These are phyloP conservation scores for Tonatia bakeri DNA, from an alignment of 2,113 vertebrate species.

Conservation along the genomic window DNA sequence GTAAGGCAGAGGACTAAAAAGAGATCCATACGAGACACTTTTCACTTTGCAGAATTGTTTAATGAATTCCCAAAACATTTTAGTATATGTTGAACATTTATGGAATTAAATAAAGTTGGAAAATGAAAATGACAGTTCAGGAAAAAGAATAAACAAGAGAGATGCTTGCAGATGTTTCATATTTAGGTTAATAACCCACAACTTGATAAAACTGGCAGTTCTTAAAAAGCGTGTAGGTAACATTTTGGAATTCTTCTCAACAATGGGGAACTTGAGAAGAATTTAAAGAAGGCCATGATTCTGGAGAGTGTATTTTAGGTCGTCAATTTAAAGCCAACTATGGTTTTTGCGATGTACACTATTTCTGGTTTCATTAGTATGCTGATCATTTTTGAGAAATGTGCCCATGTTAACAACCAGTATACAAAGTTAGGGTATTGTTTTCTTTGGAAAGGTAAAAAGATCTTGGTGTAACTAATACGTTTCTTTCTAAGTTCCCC, in stretches of 20 bases:
- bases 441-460: not conserved
- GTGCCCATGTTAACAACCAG: not conserved
- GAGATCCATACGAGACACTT: not conserved
- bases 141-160: constrained; percentile 25
- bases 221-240: not conserved
- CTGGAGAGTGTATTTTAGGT: not conserved
- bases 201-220: not conserved
- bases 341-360: not conserved
- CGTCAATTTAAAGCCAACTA: not conserved
- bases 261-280: not conserved
- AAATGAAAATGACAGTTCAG: not conserved
- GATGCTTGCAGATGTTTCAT: not conserved
- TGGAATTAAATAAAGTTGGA: not conserved
- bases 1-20: not conserved
- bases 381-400: constrained; percentile 1
- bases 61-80: constrained; percentile 37
- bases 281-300: not conserved
- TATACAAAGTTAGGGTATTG: not conserved
- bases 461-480: not conserved
- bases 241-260: not conserved
- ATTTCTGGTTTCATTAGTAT: not conserved
- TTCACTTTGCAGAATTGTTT: not conserved
- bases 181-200: not conserved
- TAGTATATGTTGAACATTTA: constrained; percentile 22
- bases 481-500: not conserved